Conservation (phyloP, 2,113 vertebrate genomes). For the Erythrocercus mccallii region DNA sequence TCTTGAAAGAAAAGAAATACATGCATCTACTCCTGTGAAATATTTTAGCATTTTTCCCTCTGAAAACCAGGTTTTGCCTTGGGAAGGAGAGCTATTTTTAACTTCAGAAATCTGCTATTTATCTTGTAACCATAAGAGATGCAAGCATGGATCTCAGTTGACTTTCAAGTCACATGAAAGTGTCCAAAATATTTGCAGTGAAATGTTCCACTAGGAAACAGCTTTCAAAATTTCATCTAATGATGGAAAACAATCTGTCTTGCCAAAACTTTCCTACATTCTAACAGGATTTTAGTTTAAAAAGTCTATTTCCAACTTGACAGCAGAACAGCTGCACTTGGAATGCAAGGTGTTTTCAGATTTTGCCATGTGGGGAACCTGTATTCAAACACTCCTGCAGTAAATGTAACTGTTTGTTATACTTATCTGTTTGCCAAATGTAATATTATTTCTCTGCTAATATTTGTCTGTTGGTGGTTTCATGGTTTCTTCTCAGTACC, state of each 20-base stretch:
- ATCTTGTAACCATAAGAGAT: not conserved
- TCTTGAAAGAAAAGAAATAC: not conserved
- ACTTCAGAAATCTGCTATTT: not conserved
- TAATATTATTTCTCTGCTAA: not conserved
- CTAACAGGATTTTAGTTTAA: not conserved
- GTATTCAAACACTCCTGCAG: not conserved
- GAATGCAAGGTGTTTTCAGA: not conserved
- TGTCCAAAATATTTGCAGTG: not conserved
- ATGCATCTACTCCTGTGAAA: not conserved
- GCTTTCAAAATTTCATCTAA: not conserved
- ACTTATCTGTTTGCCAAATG: not conserved
- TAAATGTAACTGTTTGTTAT: not conserved
- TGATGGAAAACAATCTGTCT: not conserved
- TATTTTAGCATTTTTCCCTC: not conserved
- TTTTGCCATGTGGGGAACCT: not conserved
- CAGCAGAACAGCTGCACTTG: not conserved
- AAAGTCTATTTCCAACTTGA: not conserved
- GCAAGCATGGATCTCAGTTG: not conserved
- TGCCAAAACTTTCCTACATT: not conserved
- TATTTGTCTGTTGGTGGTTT: not conserved
- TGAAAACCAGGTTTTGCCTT: not conserved
- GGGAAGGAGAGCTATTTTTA: not conserved
- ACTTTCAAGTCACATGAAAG: constrained; percentile 4
- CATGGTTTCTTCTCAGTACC: not conserved
- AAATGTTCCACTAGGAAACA: constrained; percentile 2